These are phyloP conservation scores for Galagoides demidoff DNA, from an alignment of 2,797 vertebrate species.

Conservation along the genomic window DNA sequence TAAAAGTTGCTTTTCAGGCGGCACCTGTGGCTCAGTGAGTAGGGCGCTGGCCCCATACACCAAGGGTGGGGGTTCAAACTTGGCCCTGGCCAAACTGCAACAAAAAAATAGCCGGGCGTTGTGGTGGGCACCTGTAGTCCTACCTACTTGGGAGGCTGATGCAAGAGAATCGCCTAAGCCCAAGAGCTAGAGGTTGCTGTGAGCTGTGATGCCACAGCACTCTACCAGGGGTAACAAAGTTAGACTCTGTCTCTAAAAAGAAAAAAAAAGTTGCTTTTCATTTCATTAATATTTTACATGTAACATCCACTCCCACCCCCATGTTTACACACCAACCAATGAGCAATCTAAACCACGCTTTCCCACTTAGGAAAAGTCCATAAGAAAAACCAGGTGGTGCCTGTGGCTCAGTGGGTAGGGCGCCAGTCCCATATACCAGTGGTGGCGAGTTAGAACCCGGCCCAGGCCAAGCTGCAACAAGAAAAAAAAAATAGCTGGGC, in stretches of 20 bases:
- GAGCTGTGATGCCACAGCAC: neutral
- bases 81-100: too few species aligned
- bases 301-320: neutral
- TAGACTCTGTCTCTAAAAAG: neutral
- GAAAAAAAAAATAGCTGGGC: too few species aligned
- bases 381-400: neutral
- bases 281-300: neutral
- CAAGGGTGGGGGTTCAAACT: too few species aligned
- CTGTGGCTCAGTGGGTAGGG: too few species aligned
- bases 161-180: neutral
- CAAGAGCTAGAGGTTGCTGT: neutral
- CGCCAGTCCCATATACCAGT: too few species aligned
- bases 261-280: neutral
- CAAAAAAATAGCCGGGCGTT: too few species aligned
- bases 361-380: neutral
- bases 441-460: too few species aligned
- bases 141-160: neutral
- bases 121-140: neutral
- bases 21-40: too few species aligned
- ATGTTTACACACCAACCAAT: neutral
- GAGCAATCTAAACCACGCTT: neutral
- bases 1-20: neutral
- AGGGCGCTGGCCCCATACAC: too few species aligned
- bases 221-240: neutral
- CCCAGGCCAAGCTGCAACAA: too few species aligned